Base-by-base conservation (phyloP, 2,797 vertebrate genomes). In the Molothrus ater region DNA sequence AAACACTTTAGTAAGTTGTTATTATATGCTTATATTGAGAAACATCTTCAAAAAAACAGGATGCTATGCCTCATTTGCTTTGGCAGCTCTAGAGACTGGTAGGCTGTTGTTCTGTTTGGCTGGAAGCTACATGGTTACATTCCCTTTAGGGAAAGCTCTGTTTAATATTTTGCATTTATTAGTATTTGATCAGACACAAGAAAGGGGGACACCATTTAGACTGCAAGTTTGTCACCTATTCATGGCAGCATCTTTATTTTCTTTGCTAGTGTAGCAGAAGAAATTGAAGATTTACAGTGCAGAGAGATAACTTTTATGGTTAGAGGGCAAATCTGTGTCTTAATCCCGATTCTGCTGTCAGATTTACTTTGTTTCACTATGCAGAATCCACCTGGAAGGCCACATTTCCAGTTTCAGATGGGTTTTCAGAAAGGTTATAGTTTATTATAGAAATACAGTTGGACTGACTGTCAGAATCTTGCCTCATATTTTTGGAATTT, bases 401-500 rank as follows among this genome's bases (percentile, higher is more conserved):
- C 79, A 81, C 43, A 36, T 86, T 90, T 88, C 66, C 69, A 80
- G 15, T 53, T 95, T 93, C 72, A 82, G 66, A 88, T 40, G 25
- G 47, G 22, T 80, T 91, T 94, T 94, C 69, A 89, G 68, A 32
- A 74, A 78, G 79, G 72, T 81, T 90, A 48, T 48, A 89, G n/a
- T 53, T 88, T 57, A 34, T 69, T 85, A 86, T 10, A 91, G 79
- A 94, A 95, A 91, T n/a, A 60, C 10, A 56, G 51, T 63, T 88
- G 73, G 85, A 90, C 34, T 21, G 9, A 72, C n/a, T 87, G 64
- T 40, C 79, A 83, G 59, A 93, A 86, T 90, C 36, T 72, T 86
- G 59, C 71, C 80, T 90, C 61, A 81, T 83, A 51, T 66, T 86
- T 94, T 51, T 86, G 43, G 54, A 95, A 95, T 94, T 87, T 88